Evolutionary conservation across 1,140 invertebrate genomes (phyloP).

Genomic region (Drosophila ohnishii): DNA sequence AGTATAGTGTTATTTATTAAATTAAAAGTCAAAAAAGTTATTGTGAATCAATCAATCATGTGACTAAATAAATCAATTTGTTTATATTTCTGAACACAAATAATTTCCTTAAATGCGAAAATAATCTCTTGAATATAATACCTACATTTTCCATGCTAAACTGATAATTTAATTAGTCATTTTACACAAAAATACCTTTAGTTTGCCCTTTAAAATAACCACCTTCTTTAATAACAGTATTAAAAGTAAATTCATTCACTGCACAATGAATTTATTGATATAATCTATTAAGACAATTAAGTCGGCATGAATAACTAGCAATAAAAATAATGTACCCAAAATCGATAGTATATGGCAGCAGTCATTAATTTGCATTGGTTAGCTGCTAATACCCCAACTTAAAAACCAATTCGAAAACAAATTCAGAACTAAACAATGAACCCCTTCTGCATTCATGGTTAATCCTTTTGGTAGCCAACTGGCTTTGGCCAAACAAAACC

Average conservation of each 20-base stretch:
- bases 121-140: not conserved
- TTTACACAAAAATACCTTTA: not conserved
- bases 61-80: not conserved
- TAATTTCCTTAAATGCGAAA: not conserved
- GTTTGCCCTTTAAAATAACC: not conserved
- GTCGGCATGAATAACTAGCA: not conserved
- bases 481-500: conserved; percentile 27
- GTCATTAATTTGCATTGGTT: conserved; percentile 23
- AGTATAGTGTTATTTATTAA: too few relatives aligned
- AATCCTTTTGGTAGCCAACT: conserved; percentile 28
- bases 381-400: conserved; percentile 1
- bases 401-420: conserved; percentile 6
- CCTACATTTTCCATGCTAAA: not conserved
- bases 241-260: not conserved
- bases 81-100: not conserved
- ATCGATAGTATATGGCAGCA: too few relatives aligned
- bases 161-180: conserved; percentile 3
- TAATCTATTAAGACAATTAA: not conserved
- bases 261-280: not conserved
- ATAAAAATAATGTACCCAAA: not conserved
- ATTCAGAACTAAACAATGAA: conserved; percentile 8
- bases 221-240: not conserved
- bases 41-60: too few relatives aligned
- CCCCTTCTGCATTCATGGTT: conserved; percentile 6
- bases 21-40: too few relatives aligned